Evolutionary conservation across 2,113 vertebrate genomes (phyloP).

Genomic region (Procapra przewalskii): DNA sequence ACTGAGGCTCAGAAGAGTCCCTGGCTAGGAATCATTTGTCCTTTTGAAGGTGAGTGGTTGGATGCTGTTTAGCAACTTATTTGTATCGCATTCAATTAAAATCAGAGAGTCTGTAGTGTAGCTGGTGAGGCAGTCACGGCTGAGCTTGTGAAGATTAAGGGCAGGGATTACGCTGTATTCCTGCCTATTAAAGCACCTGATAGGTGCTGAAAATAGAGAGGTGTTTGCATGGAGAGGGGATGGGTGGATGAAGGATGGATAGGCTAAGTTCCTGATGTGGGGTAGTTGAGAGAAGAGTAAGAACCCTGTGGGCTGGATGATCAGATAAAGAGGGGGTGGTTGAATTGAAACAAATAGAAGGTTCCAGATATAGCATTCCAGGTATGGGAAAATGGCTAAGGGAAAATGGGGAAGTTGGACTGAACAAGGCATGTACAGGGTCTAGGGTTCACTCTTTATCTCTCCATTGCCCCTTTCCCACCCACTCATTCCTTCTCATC

Average conservation of each 20-base stretch:
- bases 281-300: not conserved
- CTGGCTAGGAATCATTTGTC: not conserved
- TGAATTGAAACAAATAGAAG: not conserved
- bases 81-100: constrained; percentile 18
- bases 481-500: not conserved
- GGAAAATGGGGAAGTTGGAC: not conserved
- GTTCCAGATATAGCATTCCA: not conserved
- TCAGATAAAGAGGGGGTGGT: not conserved
- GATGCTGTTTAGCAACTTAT: constrained; percentile 3
- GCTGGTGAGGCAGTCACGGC: not conserved
- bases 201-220: not conserved
- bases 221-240: not conserved
- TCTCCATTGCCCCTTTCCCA: not conserved
- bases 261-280: not conserved
- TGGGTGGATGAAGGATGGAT: not conserved
- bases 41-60: constrained; percentile 12
- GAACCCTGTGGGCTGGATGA: not conserved
- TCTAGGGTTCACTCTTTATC: not conserved
- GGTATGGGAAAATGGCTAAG: not conserved
- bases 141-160: constrained; percentile 32
- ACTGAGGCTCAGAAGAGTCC: not conserved
- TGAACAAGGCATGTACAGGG: not conserved
- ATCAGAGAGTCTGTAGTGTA: not conserved
- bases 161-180: not conserved
- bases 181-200: not conserved